Percentiles rank a stretch among this genome's conserved stretches.
Evolutionary conservation across 2,113 vertebrate genomes (phyloP).

Genomic region (Chaetops frenatus): DNA sequence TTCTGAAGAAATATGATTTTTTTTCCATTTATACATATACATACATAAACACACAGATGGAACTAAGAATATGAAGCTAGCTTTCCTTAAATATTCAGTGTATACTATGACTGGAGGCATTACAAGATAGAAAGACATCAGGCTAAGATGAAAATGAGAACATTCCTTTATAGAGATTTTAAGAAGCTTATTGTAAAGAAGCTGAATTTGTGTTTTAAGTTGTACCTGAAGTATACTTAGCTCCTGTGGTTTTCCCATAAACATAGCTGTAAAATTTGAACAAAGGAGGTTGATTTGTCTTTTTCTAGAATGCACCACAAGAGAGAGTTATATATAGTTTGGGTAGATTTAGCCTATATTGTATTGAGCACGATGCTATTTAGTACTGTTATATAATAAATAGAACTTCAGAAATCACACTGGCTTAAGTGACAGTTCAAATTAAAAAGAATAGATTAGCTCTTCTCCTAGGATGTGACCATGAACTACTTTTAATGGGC

Average conservation of each 20-base stretch:
- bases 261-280: neutral
- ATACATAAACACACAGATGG: neutral
- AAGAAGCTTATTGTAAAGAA: neutral
- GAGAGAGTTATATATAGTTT: neutral
- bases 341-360: neutral
- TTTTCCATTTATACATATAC: neutral
- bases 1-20: neutral
- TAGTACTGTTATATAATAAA: neutral
- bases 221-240: neutral
- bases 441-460: neutral
- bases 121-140: neutral
- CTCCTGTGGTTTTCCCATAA: neutral
- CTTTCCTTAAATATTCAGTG: neutral
- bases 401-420: neutral
- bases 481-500: neutral
- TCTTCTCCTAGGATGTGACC: neutral
- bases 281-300: neutral
- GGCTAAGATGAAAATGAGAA: neutral
- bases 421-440: neutral
- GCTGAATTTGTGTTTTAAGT: neutral
- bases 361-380: neutral
- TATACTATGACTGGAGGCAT: neutral
- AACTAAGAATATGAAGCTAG: neutral
- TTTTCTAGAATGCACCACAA: neutral
- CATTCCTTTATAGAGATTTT: neutral